phyloP scores from a whole-genome alignment of 1,140 invertebrate genomes.

The Ooceraea biroi region DNA sequence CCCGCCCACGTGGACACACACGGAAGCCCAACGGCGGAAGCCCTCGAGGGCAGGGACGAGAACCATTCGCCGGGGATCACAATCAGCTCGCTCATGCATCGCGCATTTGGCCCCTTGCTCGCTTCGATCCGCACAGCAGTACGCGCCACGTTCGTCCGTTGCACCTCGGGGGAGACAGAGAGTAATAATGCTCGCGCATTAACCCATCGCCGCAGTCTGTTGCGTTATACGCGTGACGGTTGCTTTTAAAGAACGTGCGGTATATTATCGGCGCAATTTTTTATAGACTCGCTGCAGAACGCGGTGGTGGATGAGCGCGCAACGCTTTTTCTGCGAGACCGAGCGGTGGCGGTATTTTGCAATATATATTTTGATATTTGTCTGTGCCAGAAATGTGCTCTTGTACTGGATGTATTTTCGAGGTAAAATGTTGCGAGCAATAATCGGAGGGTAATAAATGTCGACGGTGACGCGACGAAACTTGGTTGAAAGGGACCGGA shows the following conservation, averaged over 20 bases:
- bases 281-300: too few species aligned
- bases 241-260: background rate
- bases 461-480: conserved; percentile 34
- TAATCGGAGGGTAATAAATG: conserved; percentile 38
- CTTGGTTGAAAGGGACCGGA: conserved; percentile 3
- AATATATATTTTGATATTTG: background rate
- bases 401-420: background rate
- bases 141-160: background rate
- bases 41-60: conserved; percentile 56
- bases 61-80: conserved; percentile 66
- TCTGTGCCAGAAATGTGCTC: background rate
- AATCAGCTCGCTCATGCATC: conserved; percentile 72
- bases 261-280: background rate
- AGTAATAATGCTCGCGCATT: conserved; percentile 47
- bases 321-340: too few species aligned
- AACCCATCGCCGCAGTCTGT: background rate
- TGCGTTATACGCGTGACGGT: background rate
- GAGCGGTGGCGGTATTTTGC: too few species aligned
- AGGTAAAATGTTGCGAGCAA: background rate
- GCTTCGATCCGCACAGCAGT: background rate
- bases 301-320: too few species aligned
- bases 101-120: conserved; percentile 49
- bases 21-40: conserved; percentile 19
- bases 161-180: background rate
- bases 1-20: conserved; percentile 22